phyloP scores from a whole-genome alignment of 2,888 invertebrate species.

The Troilus luridus region DNA sequence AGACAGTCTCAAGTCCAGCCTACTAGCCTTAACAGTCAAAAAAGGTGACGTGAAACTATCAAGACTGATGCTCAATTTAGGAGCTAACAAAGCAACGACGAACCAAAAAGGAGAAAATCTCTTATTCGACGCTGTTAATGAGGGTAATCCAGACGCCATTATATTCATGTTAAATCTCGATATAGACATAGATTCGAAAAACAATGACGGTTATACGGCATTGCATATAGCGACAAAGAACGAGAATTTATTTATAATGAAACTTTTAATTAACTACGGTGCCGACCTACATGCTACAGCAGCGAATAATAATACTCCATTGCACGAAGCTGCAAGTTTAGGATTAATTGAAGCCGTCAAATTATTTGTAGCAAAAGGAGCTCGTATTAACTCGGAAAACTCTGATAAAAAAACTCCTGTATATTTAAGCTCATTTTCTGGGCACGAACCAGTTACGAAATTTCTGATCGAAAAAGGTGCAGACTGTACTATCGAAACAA shows the following conservation, averaged over 20 bases:
- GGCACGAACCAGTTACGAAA: not conserved
- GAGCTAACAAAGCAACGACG: not conserved
- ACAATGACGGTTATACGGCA: not conserved
- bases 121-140: not conserved
- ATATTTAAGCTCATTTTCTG: not conserved
- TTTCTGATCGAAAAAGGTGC: not conserved
- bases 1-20: not conserved
- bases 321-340: not conserved
- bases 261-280: not conserved
- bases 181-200: not conserved
- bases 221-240: not conserved
- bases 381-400: not conserved
- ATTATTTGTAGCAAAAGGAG: not conserved
- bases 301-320: not conserved
- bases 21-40: not conserved
- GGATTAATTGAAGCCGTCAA: not conserved
- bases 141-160: not conserved
- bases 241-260: not conserved
- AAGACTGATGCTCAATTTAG: not conserved
- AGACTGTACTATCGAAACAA: not conserved
- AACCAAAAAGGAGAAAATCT: not conserved
- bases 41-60: not conserved
- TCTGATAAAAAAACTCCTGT: not conserved
- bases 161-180: not conserved
- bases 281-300: not conserved